A percentile compares a stretch with the other conserved stretches of the same genome.
These are phyloP conservation scores for Discoglossus pictus DNA, from an alignment of 2,797 vertebrate genomes.

Conservation along the genomic window DNA sequence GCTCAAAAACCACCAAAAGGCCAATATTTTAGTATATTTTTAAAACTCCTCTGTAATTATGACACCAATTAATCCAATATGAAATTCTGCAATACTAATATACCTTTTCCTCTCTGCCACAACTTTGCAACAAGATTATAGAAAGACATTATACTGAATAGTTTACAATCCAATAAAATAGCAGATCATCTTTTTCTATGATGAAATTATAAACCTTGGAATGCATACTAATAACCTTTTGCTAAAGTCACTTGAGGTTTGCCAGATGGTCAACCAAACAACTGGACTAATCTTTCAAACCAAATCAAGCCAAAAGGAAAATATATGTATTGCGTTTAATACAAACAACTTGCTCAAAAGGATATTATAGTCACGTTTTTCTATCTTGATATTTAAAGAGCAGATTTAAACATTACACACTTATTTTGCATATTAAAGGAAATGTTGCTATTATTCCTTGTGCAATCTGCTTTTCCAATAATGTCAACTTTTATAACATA, in stretches of 20 bases:
- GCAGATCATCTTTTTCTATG: conserved; percentile 22
- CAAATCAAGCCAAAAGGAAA: neutral
- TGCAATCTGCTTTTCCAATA: neutral
- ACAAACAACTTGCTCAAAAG: too few species aligned
- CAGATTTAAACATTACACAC: too few species aligned
- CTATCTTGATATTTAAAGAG: too few species aligned
- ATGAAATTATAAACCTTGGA: conserved; percentile 34
- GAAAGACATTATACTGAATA: neutral
- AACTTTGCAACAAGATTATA: neutral
- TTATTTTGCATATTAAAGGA: too few species aligned
- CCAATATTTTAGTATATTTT: too few species aligned
- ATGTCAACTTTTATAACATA: neutral
- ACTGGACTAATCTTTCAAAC: conserved; percentile 15
- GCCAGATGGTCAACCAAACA: conserved; percentile 33
- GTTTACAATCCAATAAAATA: conserved; percentile 21
- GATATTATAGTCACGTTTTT: too few species aligned
- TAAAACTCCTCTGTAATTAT: too few species aligned
- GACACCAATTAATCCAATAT: too few species aligned
- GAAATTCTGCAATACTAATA: too few species aligned
- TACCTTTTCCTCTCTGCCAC: neutral
- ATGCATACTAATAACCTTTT: conserved; percentile 24
- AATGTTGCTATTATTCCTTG: too few species aligned
- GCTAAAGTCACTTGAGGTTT: conserved; percentile 5
- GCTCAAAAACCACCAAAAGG: too few species aligned
- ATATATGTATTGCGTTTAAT: conserved; percentile 1